A percentile compares a stretch with the other conserved stretches of the same genome.
phyloP scores from a whole-genome alignment of 2,888 invertebrate species.

The Orthosia incerta region DNA sequence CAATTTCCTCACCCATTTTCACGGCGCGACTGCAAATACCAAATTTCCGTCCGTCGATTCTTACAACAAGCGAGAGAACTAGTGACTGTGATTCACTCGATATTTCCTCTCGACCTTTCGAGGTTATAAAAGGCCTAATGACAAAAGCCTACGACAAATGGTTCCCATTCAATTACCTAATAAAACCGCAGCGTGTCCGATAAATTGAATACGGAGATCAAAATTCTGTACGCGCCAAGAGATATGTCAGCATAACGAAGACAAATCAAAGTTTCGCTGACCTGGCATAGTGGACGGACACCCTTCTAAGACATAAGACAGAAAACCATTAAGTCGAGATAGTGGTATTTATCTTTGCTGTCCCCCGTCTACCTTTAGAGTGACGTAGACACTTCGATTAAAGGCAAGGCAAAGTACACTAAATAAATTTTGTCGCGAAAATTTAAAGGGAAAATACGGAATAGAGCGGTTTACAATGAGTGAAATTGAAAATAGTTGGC shows the following conservation, averaged over 20 bases:
- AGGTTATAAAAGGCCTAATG: conserved; percentile 23
- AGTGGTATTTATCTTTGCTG: conserved; percentile 86
- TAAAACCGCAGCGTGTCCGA: conserved; percentile 64
- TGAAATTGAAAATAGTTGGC: conserved; percentile 47
- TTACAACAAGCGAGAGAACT: conserved; percentile 13
- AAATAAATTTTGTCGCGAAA: conserved; percentile 61
- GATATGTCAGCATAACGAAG: conserved; percentile 87
- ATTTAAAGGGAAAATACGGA: conserved; percentile 25
- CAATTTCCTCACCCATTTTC: conserved; percentile 54
- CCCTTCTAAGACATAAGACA: conserved; percentile 82
- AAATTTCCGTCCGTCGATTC: conserved; percentile 42
- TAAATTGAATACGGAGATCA: conserved; percentile 75
- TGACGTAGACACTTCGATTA: conserved; percentile 81
- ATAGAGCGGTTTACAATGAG: conserved; percentile 30
- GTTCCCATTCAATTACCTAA: conserved; percentile 47
- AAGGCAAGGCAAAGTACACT: conserved; percentile 61
- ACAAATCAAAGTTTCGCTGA: conserved; percentile 87
- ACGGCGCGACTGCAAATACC: conserved; percentile 31
- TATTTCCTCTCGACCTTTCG: conserved; percentile 3
- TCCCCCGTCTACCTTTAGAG: conserved; percentile 73
- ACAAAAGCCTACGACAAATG: conserved; percentile 38
- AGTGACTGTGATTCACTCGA: conserved; percentile 29
- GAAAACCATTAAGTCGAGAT: conserved; percentile 87
- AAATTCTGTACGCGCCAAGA: conserved; percentile 77
- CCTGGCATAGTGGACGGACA: conserved; percentile 81